These are phyloP conservation scores for Cosmorhoe ocellata DNA, from an alignment of 2,888 invertebrate genomes.

Conservation along the genomic window DNA sequence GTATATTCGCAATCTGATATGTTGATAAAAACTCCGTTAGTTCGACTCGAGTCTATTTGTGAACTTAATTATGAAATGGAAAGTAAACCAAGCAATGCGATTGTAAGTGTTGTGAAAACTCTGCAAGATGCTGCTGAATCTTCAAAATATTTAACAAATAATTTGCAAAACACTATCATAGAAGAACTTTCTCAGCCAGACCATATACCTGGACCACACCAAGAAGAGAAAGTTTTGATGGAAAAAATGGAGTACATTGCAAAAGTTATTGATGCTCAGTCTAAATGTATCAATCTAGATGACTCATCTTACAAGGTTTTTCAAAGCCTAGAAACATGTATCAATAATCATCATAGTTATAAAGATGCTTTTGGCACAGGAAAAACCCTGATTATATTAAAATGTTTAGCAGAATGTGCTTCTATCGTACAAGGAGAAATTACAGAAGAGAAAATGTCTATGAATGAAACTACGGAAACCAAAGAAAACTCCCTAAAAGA, in stretches of 20 bases:
- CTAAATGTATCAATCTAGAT: conserved; percentile 30
- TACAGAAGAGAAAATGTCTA: conserved; percentile 31
- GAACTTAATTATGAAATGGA: conserved; percentile 32
- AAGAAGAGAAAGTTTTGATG: conserved; percentile 37
- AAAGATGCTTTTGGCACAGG: conserved; percentile 57
- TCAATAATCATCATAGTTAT: conserved; percentile 57
- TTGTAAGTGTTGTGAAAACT: conserved; percentile 39
- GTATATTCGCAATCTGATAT: conserved; percentile 54
- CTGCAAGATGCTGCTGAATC: conserved; percentile 38
- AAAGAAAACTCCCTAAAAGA: conserved; percentile 48
- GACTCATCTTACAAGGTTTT: conserved; percentile 38
- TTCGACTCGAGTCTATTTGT: conserved; percentile 43
- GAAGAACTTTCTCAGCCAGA: conserved; percentile 45
- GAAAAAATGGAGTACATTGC: conserved; percentile 47
- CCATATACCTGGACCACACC: conserved; percentile 2
- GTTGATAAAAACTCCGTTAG: conserved; percentile 49
- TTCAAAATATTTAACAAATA: conserved; percentile 41
- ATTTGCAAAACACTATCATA: conserved; percentile 39
- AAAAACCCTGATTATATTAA: conserved; percentile 59
- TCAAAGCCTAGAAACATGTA: conserved; percentile 44
- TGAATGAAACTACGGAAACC: conserved; percentile 34
- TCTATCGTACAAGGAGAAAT: conserved; percentile 50
- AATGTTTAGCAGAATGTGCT: conserved; percentile 65
- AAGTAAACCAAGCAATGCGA: conserved; percentile 33
- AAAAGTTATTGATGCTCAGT: conserved; percentile 40